These are phyloP conservation scores for Gryon sp. DNA, from an alignment of 1,140 invertebrate species.

Conservation along the genomic window DNA sequence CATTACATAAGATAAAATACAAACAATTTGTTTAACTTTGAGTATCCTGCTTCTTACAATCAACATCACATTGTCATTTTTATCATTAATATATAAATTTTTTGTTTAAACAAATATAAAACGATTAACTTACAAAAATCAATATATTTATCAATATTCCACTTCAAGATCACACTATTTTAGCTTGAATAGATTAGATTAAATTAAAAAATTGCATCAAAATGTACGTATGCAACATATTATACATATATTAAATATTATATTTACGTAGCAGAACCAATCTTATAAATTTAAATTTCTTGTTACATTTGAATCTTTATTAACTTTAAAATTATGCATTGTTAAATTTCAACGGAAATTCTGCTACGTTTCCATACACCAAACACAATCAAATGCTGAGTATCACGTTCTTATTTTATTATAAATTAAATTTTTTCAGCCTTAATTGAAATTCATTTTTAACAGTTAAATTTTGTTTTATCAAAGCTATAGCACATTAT, in stretches of 20 bases:
- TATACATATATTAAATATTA: not conserved
- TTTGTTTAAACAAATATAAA: constrained; percentile 39
- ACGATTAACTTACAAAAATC: constrained; percentile 15
- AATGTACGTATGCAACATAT: too few relatives aligned
- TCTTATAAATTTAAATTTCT: not conserved
- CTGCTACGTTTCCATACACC: not conserved
- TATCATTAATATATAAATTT: constrained; percentile 34
- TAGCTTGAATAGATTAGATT: too few relatives aligned
- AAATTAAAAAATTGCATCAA: too few relatives aligned
- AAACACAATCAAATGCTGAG: not conserved
- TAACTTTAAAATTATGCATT: too few relatives aligned
- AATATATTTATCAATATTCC: constrained; percentile 2
- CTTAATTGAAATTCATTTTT: not conserved
- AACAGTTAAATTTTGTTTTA: constrained; percentile 8
- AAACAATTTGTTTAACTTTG: constrained; percentile 14
- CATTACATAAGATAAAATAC: constrained; percentile 6
- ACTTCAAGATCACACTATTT: too few relatives aligned
- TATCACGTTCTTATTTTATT: not conserved
- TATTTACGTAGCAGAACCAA: too few relatives aligned
- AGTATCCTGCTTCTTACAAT: constrained; percentile 42
- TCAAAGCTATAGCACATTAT: not conserved
- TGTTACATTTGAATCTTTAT: too few relatives aligned
- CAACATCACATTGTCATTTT: constrained; percentile 31
- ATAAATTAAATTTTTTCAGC: not conserved
- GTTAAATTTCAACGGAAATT: too few relatives aligned